Conservation (phyloP, 2,888 invertebrate genomes). For the Trimorus sp. region DNA sequence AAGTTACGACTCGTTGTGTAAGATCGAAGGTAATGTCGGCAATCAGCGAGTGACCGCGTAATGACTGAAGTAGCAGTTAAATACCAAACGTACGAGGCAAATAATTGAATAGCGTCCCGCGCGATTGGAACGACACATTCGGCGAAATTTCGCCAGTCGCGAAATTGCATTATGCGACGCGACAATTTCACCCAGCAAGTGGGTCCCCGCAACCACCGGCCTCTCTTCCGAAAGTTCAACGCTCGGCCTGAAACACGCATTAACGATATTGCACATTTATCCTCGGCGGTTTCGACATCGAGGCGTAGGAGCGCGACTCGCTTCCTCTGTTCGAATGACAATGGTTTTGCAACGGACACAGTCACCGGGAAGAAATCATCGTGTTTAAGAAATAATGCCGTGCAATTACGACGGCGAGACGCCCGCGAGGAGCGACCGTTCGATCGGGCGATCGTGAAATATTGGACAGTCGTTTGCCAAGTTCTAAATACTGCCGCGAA, state of each 20-base stretch:
- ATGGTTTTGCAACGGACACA: conserved; percentile 62
- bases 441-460: conserved; percentile 48
- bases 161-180: not conserved
- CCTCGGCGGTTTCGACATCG: conserved; percentile 63
- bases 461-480: conserved; percentile 32
- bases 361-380: conserved; percentile 48
- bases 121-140: conserved; percentile 34
- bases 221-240: conserved; percentile 60
- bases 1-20: conserved; percentile 65
- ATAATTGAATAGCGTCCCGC: conserved; percentile 61
- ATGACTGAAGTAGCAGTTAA: conserved; percentile 65
- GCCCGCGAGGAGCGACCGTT: conserved; percentile 49
- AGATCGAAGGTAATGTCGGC: conserved; percentile 66
- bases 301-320: conserved; percentile 57
- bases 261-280: conserved; percentile 68
- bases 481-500: conserved; percentile 17
- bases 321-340: conserved; percentile 63
- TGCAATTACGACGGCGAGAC: conserved; percentile 48
- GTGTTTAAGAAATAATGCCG: conserved; percentile 55
- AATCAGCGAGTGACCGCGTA: conserved; percentile 66
- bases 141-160: too few relatives aligned
- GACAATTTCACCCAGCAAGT: not conserved
- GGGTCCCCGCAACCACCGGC: conserved; percentile 26
- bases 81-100: conserved; percentile 63
- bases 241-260: conserved; percentile 61